Evolutionary conservation across 1,140 invertebrate genomes (phyloP).

Genomic region (Psix sp.): DNA sequence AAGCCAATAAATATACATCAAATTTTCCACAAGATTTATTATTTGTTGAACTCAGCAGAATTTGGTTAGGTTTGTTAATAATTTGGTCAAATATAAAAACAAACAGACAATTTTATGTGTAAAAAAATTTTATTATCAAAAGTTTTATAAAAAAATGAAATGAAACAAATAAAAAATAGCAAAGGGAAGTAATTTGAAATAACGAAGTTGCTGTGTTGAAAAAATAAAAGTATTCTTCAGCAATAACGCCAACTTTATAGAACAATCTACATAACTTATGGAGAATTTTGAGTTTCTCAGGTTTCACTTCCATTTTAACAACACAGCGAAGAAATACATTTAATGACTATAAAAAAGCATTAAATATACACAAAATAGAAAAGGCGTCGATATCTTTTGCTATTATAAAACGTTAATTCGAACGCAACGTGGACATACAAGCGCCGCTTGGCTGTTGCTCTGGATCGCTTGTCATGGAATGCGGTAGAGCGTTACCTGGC

Average conservation of each 20-base stretch:
- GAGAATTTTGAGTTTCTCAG: conserved; percentile 34
- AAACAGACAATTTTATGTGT: conserved; percentile 26
- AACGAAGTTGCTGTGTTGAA: conserved; percentile 44
- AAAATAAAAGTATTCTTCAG: conserved; percentile 59
- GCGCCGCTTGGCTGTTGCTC: conserved; percentile 51
- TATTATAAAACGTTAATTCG: conserved; percentile 63
- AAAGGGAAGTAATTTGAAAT: conserved; percentile 50
- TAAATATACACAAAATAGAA: conserved; percentile 66
- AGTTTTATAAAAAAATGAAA: conserved; percentile 53
- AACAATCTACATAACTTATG: too few species aligned
- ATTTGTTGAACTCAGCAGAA: too few species aligned
- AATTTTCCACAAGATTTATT: too few species aligned
- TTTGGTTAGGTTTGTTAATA: too few species aligned
- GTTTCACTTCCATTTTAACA: conserved; percentile 52
- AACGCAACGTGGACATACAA: conserved; percentile 54
- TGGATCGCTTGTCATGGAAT: conserved; percentile 69
- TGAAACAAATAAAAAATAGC: conserved; percentile 53
- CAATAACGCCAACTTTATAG: too few species aligned
- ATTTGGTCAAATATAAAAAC: conserved; percentile 19
- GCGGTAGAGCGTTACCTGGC: conserved; percentile 77
- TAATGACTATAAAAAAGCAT: conserved; percentile 61
- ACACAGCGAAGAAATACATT: conserved; percentile 31
- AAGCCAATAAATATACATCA: too few species aligned
- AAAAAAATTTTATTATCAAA: conserved; percentile 60
- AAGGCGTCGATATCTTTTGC: conserved; percentile 60